Evolutionary conservation across 2,888 invertebrate species (phyloP), one percentile per base, ranked within the genome.

Genomic region (Parnassius smintheus): DNA sequence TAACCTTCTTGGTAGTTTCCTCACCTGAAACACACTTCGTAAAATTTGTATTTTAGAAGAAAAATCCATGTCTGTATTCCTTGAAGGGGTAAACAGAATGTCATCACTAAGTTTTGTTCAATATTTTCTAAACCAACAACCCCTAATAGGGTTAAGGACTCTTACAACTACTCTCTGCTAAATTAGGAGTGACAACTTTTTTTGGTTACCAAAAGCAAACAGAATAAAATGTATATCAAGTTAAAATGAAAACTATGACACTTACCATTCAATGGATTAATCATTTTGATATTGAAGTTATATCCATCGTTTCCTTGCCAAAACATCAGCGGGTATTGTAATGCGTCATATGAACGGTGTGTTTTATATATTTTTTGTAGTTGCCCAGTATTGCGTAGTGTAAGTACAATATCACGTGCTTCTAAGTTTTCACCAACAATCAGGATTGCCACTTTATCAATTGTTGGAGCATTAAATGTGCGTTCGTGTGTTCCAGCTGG

Each of bases 1-100:
- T 49, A 18, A 49, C 49, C 45, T 10, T 45, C 49, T 49, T 49
- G 13, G 49, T 49, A 49, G 49, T 49, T 49, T 49, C 49, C 13
- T 4, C n/a, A 49, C 49, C 49, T 12, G 3, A 52, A 52, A 52
- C 4, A 52, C 9, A 25, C 1, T 9, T 4, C 9, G 52, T 35
- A 35, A 52, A 52, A 52, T 35, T 45, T 9, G 45, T 45, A 45
- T 11, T 9, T 45, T 45, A 11, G 45, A 18, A 18, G 18, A 18
- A 18, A 18, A 18, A 18, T 18, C 18, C 18, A 18, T 18, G 18
- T 18, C 18, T 18, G 18, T 18, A 18, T 18, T 18, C 18, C 18
- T 18, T 18, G 18, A 18, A 18, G 18, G 18, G 18, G 18, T 18
- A 18, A 18, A 18, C 18, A 18, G 18, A 18, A 18, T 18, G 18